Base-by-base conservation (phyloP, 2,797 vertebrate species). In the Clarias fuscus region DNA sequence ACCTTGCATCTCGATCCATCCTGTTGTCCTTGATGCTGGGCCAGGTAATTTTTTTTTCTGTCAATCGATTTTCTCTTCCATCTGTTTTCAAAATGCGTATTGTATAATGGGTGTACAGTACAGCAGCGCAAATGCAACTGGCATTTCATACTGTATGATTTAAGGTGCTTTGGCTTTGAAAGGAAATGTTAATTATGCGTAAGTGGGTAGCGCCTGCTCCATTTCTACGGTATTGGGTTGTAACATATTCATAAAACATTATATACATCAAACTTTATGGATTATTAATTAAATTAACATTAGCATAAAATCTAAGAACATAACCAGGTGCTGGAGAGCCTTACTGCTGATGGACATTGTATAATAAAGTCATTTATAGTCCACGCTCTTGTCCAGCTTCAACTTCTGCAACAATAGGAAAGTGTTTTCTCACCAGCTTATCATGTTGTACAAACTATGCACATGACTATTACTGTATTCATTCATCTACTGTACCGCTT, bases 1-100 rank as follows among this genome's bases (percentile, higher is more conserved):
- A 87, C 89, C 88, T 90, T 87, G 85, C 75, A 81, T 58, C 33
- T 48, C 53, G 20, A 85, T 77, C 64, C 65, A 83, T 86, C 62
- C 58, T 56, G 80, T 48, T 61, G 88, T 86, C 82, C 33, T 81
- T 76, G 86, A 87, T 58, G n/a, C 68, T 71, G n/a, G 64, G 79
- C 70, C 87, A 85, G 48, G 43, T 64, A 15, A 40, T 24, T 15
- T 62, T 40, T 40, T 78, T 78, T 62, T 64, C 33, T 79, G 53
- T 58, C 48, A 13, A 80, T 80, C 22, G 37, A 80, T 64, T 61
- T 22, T 33, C 6, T 20, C 14, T 10, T 48, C 48, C 48, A 48
- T 18, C 30, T 37, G 30, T 5, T 37, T 78, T 79, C 37, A 78
- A 59, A 22, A 18, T 5, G 56, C 76, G 13, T 22, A 33, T 33